A percentile compares a stretch with the other conserved stretches of the same genome.
phyloP scores from a whole-genome alignment of 2,797 vertebrate species.

The Molossus alvarezi region DNA sequence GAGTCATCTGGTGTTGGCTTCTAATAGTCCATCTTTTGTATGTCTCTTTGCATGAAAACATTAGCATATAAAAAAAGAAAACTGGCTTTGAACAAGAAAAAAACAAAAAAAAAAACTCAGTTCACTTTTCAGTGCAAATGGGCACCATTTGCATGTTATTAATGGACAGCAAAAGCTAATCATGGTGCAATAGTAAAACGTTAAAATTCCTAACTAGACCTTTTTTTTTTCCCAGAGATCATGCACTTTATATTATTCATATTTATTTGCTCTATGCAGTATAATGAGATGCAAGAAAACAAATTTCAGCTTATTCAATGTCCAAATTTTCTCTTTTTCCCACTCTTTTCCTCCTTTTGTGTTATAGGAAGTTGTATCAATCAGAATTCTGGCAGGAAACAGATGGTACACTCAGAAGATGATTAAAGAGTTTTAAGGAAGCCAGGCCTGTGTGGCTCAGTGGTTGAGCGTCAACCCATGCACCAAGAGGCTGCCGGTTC shows the following conservation, averaged over 20 bases:
- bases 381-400: neutral
- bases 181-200: neutral
- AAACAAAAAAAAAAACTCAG: neutral
- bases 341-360: neutral
- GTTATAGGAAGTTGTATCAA: neutral
- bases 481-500: too few species aligned
- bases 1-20: constrained; percentile 31
- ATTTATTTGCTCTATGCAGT: neutral
- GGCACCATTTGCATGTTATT: neutral
- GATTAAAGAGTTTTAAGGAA: neutral
- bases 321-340: neutral
- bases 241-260: neutral
- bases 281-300: neutral
- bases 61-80: neutral
- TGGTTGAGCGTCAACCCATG: too few species aligned
- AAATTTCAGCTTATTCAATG: neutral
- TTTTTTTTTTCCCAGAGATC: neutral
- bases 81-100: neutral
- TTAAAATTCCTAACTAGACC: neutral
- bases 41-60: neutral
- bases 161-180: neutral
- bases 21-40: neutral
- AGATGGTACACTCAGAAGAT: neutral
- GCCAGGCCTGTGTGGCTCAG: too few species aligned
- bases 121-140: constrained; percentile 43